A percentile compares a stretch with the other conserved stretches of the same genome.
Evolutionary conservation across 1,140 invertebrate species (phyloP).

Genomic region (Hermatobates lingyangjiaoensis): DNA sequence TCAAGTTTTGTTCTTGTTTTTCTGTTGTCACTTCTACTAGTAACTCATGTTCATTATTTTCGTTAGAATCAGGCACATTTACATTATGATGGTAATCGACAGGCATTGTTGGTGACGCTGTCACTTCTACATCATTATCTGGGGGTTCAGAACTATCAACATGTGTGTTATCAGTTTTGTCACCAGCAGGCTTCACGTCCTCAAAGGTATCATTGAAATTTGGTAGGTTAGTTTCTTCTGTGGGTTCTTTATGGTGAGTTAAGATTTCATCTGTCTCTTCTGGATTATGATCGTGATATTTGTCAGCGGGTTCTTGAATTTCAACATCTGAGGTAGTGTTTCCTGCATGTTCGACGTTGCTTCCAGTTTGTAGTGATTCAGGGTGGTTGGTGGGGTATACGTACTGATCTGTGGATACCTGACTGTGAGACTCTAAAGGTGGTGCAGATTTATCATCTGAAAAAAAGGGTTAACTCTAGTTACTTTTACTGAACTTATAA

Average conservation of each 20-base stretch:
- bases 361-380: background rate
- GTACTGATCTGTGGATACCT: background rate
- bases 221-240: background rate
- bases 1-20: too few relatives aligned
- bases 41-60: too few relatives aligned
- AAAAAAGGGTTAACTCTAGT: conserved; percentile 16
- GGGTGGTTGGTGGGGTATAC: too few relatives aligned
- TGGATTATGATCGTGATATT: background rate
- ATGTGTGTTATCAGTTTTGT: background rate
- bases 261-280: background rate
- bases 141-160: background rate
- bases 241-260: background rate
- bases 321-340: background rate
- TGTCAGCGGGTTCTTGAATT: background rate
- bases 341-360: background rate
- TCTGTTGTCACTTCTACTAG: too few relatives aligned
- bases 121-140: too few relatives aligned
- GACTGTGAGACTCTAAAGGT: conserved; percentile 2
- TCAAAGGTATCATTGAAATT: background rate
- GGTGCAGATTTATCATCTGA: conserved; percentile 11
- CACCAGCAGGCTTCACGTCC: background rate
- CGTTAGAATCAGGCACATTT: too few relatives aligned
- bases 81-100: too few relatives aligned
- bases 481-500: conserved; percentile 6
- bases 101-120: too few relatives aligned